phyloP scores from a whole-genome alignment of 2,797 vertebrate species.

The Austrolebias charrua region DNA sequence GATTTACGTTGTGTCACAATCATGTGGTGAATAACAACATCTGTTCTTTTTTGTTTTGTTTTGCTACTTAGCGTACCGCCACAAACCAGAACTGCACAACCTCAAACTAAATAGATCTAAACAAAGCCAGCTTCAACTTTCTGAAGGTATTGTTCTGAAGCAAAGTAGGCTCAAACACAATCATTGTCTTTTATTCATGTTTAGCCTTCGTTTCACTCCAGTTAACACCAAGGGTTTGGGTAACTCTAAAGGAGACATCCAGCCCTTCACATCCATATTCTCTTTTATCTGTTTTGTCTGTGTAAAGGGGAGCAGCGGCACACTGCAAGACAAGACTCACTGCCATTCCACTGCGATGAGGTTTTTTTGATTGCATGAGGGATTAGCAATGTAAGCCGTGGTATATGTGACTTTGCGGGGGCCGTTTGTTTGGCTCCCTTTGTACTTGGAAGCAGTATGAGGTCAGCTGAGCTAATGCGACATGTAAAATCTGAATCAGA shows the following conservation, averaged over 20 bases:
- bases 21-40: too few species aligned
- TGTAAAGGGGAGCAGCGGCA: conserved; percentile 27
- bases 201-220: conserved; percentile 1
- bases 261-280: conserved; percentile 11
- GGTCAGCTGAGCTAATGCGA: conserved; percentile 25
- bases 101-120: too few species aligned
- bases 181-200: conserved; percentile 18
- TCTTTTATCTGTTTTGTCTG: conserved; percentile 20
- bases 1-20: too few species aligned
- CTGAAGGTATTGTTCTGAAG: conserved; percentile 12
- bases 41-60: too few species aligned
- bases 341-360: conserved; percentile 49
- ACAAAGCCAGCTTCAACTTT: conserved; percentile 8
- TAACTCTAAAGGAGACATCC: conserved; percentile 22
- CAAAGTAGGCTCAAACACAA: conserved; percentile 9
- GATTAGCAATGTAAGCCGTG: conserved; percentile 61
- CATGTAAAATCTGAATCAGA: conserved; percentile 10
- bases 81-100: too few species aligned
- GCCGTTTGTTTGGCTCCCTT: conserved; percentile 41
- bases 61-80: too few species aligned
- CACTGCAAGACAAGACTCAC: conserved; percentile 33
- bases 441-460: conserved; percentile 37
- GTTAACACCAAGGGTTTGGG: conserved; percentile 13
- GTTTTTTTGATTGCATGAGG: conserved; percentile 44
- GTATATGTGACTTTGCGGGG: conserved; percentile 44